Evolutionary conservation across 2,113 vertebrate genomes (phyloP).

Genomic region (Parus major): DNA sequence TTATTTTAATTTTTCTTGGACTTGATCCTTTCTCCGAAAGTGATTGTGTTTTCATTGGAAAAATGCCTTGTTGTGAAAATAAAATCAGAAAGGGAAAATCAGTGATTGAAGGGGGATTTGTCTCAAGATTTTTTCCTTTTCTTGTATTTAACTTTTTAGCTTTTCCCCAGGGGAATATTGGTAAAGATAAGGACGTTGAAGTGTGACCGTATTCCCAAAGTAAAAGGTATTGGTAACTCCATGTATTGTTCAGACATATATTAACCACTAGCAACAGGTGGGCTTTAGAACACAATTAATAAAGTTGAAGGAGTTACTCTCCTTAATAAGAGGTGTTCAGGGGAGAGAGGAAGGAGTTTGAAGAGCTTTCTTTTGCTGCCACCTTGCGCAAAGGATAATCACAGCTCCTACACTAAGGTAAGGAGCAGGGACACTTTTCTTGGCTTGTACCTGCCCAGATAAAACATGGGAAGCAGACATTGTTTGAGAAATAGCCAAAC

Average conservation of each 20-base stretch:
- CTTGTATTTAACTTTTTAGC: background rate
- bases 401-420: background rate
- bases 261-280: background rate
- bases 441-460: background rate
- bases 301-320: background rate
- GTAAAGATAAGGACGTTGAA: background rate
- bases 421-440: background rate
- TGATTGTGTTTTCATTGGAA: background rate
- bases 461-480: background rate
- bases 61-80: background rate
- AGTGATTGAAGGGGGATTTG: background rate
- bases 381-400: conserved; percentile 34
- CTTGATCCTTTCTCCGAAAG: background rate
- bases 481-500: background rate
- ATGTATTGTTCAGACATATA: background rate
- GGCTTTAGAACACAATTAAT: background rate
- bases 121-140: background rate
- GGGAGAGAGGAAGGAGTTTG: background rate
- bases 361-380: conserved; percentile 46
- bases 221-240: background rate
- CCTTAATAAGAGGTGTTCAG: background rate
- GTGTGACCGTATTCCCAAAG: background rate
- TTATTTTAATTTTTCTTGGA: background rate
- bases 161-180: background rate
- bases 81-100: background rate